These are phyloP conservation scores for Podarcis muralis DNA, from an alignment of 2,113 vertebrate genomes.

Conservation along the genomic window DNA sequence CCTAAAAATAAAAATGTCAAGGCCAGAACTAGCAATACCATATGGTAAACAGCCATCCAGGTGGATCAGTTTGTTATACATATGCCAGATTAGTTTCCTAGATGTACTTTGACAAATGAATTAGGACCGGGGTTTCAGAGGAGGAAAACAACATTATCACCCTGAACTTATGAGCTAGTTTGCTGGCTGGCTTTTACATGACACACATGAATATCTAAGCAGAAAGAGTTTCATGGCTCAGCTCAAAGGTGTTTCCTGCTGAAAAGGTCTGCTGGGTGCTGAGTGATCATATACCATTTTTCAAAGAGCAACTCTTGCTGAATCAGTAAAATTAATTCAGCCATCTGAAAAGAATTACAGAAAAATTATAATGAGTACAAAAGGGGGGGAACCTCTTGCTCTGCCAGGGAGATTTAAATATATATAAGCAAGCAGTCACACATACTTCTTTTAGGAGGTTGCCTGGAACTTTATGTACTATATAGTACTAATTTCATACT, in stretches of 20 bases:
- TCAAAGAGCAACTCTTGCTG: constrained; percentile 11
- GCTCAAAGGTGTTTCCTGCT: constrained; percentile 24
- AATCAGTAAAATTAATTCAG: constrained; percentile 24
- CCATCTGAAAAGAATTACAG: constrained; percentile 24
- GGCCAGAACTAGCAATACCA: background rate
- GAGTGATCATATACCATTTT: background rate
- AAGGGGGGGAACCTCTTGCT: background rate
- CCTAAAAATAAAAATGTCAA: background rate
- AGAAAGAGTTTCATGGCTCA: background rate
- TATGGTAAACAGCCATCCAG: background rate
- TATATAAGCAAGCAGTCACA: background rate
- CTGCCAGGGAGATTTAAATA: background rate
- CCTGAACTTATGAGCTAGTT: constrained; percentile 17
- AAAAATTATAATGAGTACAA: background rate
- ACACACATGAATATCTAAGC: background rate
- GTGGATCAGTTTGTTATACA: background rate
- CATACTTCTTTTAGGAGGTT: background rate
- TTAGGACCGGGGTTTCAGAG: background rate
- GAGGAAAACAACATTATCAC: background rate
- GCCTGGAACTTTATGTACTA: background rate
- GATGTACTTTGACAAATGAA: constrained; percentile 6
- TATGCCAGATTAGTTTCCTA: background rate
- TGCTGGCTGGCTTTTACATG: background rate
- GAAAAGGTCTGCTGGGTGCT: background rate
- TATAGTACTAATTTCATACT: background rate